Evolutionary conservation across 2,113 vertebrate species (phyloP).

Genomic region (Acrocephalus arundinaceus): DNA sequence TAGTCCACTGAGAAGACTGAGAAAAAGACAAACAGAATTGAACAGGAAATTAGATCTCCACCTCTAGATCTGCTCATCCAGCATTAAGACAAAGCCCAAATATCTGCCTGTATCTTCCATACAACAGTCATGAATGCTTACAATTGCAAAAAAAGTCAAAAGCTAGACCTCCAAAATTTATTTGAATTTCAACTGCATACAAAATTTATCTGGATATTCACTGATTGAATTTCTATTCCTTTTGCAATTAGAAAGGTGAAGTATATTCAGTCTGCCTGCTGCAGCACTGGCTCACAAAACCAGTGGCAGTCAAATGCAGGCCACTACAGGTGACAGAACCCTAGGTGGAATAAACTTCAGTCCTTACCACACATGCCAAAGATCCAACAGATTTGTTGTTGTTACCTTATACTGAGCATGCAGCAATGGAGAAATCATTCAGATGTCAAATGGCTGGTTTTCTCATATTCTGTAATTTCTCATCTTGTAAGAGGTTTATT

Average conservation of each 20-base stretch:
- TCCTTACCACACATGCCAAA: background rate
- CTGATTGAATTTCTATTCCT: background rate
- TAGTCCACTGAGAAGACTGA: background rate
- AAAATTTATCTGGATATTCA: background rate
- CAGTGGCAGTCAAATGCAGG: background rate
- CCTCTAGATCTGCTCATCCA: background rate
- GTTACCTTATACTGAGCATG: background rate
- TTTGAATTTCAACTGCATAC: background rate
- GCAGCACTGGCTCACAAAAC: background rate
- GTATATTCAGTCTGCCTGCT: background rate
- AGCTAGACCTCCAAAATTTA: background rate
- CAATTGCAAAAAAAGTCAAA: background rate
- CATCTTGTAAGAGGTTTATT: background rate
- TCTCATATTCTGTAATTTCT: background rate
- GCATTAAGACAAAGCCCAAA: background rate
- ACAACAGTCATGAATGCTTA: background rate
- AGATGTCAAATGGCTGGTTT: background rate
- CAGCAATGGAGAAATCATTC: background rate
- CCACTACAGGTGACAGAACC: background rate
- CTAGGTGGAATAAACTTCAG: background rate
- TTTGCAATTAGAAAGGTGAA: background rate
- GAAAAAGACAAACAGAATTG: background rate
- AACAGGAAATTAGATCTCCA: background rate
- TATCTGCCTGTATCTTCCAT: background rate
- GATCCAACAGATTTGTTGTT: background rate